Evolutionary conservation across 2,888 invertebrate genomes (phyloP).

Genomic region (Epinotia demarniana): DNA sequence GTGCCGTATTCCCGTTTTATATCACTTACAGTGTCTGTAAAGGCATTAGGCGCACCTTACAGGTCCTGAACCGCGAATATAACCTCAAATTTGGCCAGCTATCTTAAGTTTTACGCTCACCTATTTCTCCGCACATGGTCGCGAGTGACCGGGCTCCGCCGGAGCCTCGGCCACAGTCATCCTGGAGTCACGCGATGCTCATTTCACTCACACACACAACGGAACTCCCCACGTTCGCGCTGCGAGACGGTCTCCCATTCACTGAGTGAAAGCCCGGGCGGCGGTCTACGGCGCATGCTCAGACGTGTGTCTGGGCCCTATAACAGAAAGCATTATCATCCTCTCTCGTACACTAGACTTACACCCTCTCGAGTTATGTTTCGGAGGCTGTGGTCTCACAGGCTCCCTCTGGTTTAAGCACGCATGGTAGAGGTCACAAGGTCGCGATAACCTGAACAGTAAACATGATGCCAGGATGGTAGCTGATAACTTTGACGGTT

Average conservation of each 20-base stretch:
- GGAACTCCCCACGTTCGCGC: conserved; percentile 69
- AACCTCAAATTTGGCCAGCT: not conserved
- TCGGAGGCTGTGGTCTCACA: conserved; percentile 49
- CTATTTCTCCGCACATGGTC: conserved; percentile 77
- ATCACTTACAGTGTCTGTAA: conserved; percentile 29
- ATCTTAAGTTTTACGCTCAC: conserved; percentile 57
- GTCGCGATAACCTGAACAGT: conserved; percentile 55
- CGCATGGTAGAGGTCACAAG: conserved; percentile 80
- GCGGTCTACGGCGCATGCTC: conserved; percentile 72
- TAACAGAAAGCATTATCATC: conserved; percentile 12
- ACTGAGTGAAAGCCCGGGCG: conserved; percentile 77
- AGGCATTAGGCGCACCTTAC: conserved; percentile 18
- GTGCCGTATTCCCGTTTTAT: conserved; percentile 19
- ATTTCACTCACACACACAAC: conserved; percentile 68
- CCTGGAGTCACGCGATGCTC: conserved; percentile 68
- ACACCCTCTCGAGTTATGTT: not conserved
- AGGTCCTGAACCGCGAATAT: conserved; percentile 2
- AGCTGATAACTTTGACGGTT: conserved; percentile 25
- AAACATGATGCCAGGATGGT: conserved; percentile 52
- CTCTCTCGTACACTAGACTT: not conserved
- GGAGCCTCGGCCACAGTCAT: conserved; percentile 80
- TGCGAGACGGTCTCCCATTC: conserved; percentile 69
- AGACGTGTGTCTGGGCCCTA: conserved; percentile 60
- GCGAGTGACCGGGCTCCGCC: conserved; percentile 71
- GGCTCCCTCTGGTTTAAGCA: conserved; percentile 71